Evolutionary conservation across 2,797 vertebrate genomes (phyloP).

Genomic region (Galagoides demidoff): DNA sequence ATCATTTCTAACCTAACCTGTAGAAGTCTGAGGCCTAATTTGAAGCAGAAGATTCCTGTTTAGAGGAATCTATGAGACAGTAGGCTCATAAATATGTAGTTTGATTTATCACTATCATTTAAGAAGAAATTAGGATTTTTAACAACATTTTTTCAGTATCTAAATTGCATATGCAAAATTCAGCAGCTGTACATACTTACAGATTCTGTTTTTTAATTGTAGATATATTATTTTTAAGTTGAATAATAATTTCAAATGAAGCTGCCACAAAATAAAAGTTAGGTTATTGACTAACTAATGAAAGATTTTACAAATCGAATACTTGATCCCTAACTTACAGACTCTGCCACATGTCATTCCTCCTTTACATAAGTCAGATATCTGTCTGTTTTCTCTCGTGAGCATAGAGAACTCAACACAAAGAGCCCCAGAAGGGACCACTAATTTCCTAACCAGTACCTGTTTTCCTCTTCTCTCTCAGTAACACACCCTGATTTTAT

Average conservation of each 20-base stretch:
- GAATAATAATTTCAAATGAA: slow-evolving; percentile 59
- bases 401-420: neutral
- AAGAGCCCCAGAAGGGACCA: neutral
- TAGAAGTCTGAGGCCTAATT: slow-evolving; percentile 55
- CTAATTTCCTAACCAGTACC: neutral
- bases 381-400: neutral
- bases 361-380: neutral
- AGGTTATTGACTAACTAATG: neutral
- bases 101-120: slow-evolving; percentile 61
- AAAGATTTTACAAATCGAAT: slow-evolving; percentile 58
- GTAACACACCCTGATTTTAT: slow-evolving; percentile 18
- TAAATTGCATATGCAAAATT: slow-evolving; percentile 53
- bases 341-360: neutral
- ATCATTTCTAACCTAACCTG: slow-evolving; percentile 63
- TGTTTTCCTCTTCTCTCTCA: neutral
- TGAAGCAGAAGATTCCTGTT: slow-evolving; percentile 58
- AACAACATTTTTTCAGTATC: slow-evolving; percentile 49
- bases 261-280: slow-evolving; percentile 42
- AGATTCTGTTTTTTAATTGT: slow-evolving; percentile 48
- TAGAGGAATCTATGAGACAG: neutral
- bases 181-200: neutral
- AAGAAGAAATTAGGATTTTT: slow-evolving; percentile 69
- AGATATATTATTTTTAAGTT: slow-evolving; percentile 50
- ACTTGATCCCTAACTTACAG: slow-evolving; percentile 22
- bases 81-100: slow-evolving; percentile 58